Evolutionary conservation across 2,113 vertebrate species (phyloP).

Genomic region (Mionectes macconnelli): DNA sequence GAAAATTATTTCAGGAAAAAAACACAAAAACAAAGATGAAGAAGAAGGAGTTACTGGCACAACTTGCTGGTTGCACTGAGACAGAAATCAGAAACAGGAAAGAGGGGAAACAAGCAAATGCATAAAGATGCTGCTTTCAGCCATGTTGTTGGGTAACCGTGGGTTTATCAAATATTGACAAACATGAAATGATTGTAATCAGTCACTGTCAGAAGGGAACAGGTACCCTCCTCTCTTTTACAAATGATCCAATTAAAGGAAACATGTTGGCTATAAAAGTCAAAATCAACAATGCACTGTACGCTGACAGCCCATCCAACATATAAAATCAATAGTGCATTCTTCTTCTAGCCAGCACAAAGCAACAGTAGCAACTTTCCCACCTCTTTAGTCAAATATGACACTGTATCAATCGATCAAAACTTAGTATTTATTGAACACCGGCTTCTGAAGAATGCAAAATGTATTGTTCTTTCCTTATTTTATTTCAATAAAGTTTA

Average conservation of each 20-base stretch:
- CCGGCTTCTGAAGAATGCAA: conserved; percentile 75
- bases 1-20: not conserved
- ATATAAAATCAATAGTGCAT: conserved; percentile 85
- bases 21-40: not conserved
- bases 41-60: not conserved
- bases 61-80: not conserved
- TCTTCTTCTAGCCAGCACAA: conserved; percentile 78
- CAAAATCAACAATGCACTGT: conserved; percentile 86
- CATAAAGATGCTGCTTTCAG: conserved; percentile 70
- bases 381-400: conserved; percentile 89
- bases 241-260: conserved; percentile 89
- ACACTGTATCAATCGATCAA: conserved; percentile 83
- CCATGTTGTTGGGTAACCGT: conserved; percentile 79
- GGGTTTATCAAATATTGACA: conserved; percentile 88
- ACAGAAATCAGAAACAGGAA: conserved; percentile 50
- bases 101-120: conserved; percentile 47
- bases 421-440: conserved; percentile 82
- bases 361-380: conserved; percentile 79
- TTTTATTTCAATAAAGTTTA: conserved; percentile 77
- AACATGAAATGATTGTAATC: conserved; percentile 86
- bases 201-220: conserved; percentile 81
- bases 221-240: conserved; percentile 84
- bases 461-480: conserved; percentile 64
- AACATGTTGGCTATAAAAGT: conserved; percentile 88
- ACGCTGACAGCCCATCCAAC: conserved; percentile 85